These are phyloP conservation scores for Drosophila erecta DNA, from an alignment of 1,140 invertebrate genomes.

Conservation along the genomic window DNA sequence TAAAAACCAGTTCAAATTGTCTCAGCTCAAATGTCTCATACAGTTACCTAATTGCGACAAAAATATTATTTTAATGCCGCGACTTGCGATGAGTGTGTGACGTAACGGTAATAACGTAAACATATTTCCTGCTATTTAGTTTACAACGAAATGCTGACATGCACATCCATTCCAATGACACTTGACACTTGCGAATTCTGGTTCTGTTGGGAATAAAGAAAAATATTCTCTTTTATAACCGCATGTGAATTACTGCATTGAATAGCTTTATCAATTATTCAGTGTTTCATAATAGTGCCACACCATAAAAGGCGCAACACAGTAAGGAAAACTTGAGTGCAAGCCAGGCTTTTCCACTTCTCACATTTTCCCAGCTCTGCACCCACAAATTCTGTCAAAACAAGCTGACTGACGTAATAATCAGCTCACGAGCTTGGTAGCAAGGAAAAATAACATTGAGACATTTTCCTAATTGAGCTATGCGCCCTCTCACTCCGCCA, in stretches of 20 bases:
- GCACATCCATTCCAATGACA: conserved; percentile 13
- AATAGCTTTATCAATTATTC: conserved; percentile 39
- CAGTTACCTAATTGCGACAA: not conserved
- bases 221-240: conserved; percentile 1
- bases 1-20: no score
- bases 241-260: conserved; percentile 14
- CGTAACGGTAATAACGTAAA: conserved; percentile 1
- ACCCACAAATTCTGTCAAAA: conserved; percentile 39
- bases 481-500: conserved; percentile 7
- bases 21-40: not conserved
- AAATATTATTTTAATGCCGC: not conserved
- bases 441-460: conserved; percentile 25
- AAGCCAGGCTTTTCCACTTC: conserved; percentile 10
- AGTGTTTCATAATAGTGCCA: conserved; percentile 30
- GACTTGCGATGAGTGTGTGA: not conserved
- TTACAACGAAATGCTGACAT: conserved; percentile 13
- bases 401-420: conserved; percentile 64
- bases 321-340: conserved; percentile 16
- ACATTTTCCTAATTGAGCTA: conserved; percentile 50
- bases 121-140: not conserved
- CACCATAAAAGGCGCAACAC: not conserved
- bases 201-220: not conserved
- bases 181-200: conserved; percentile 9
- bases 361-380: not conserved
- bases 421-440: conserved; percentile 10